These are phyloP conservation scores for Phenacoccus solenopsis DNA, from an alignment of 1,140 invertebrate genomes.

Conservation along the genomic window DNA sequence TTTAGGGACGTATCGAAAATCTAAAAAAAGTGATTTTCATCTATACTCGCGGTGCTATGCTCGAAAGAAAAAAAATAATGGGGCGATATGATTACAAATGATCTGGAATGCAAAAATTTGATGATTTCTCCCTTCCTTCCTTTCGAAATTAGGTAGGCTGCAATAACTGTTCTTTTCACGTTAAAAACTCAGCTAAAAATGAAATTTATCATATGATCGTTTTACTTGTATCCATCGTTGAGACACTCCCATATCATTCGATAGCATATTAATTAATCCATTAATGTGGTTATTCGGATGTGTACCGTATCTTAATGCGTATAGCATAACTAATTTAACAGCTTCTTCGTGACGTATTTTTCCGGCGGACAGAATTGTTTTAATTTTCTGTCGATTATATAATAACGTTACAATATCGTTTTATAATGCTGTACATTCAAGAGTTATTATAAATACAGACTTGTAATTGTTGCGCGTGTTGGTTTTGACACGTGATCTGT, in stretches of 20 bases:
- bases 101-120: too few relatives aligned
- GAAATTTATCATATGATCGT: slow-evolving; percentile 18
- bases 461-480: slow-evolving; percentile 77
- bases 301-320: slow-evolving; percentile 83
- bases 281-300: slow-evolving; percentile 74
- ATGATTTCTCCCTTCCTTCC: too few relatives aligned
- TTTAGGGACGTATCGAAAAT: too few relatives aligned
- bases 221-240: slow-evolving; percentile 41
- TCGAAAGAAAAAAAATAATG: too few relatives aligned
- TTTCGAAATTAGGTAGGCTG: too few relatives aligned
- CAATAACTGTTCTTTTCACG: too few relatives aligned
- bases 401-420: background rate
- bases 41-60: too few relatives aligned
- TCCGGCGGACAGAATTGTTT: slow-evolving; percentile 40
- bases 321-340: slow-evolving; percentile 78
- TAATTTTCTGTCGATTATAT: slow-evolving; percentile 21
- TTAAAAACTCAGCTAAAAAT: too few relatives aligned
- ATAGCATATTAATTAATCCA: slow-evolving; percentile 48
- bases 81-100: too few relatives aligned
- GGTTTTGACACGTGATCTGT: slow-evolving; percentile 83
- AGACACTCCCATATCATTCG: slow-evolving; percentile 52
- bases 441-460: slow-evolving; percentile 33
- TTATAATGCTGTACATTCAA: background rate
- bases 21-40: too few relatives aligned
- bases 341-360: slow-evolving; percentile 68